phyloP scores from a whole-genome alignment of 2,797 vertebrate species.

The Anguilla anguilla region DNA sequence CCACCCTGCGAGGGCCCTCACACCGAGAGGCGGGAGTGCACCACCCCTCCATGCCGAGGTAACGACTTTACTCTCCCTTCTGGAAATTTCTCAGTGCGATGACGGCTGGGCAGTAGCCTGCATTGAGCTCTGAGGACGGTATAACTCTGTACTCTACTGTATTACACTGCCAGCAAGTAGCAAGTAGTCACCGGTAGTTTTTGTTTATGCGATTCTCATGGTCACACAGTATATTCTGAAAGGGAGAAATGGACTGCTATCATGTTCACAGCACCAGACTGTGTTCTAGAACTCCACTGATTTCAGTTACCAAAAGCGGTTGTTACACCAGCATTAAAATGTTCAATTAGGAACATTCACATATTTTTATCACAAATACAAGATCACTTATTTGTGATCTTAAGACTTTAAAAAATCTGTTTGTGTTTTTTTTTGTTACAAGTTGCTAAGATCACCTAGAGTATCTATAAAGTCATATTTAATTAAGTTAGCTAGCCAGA shows the following conservation, averaged over 20 bases:
- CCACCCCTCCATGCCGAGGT: conserved; percentile 78
- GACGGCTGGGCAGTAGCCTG: not conserved
- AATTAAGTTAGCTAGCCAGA: not conserved
- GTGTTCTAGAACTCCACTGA: too few species aligned
- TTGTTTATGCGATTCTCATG: not conserved
- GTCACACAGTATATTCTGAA: not conserved
- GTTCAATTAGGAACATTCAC: too few species aligned
- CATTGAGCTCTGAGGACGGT: not conserved
- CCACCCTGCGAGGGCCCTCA: conserved; percentile 79
- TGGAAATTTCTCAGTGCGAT: not conserved
- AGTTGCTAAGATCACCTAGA: not conserved
- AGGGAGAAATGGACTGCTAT: not conserved
- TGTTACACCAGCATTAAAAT: too few species aligned
- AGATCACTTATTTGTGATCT: too few species aligned
- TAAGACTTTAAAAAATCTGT: too few species aligned
- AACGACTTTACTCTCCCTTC: conserved; percentile 21
- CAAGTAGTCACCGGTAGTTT: not conserved
- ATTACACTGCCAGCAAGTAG: not conserved
- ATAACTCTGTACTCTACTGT: not conserved
- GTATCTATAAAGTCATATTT: not conserved
- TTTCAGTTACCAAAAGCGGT: too few species aligned
- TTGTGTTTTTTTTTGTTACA: too few species aligned
- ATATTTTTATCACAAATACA: too few species aligned
- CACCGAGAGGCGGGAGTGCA: conserved; percentile 75
- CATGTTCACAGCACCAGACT: not conserved